Base-by-base conservation (phyloP, 2,888 invertebrate genomes). In the Tanypteryx hageni region DNA sequence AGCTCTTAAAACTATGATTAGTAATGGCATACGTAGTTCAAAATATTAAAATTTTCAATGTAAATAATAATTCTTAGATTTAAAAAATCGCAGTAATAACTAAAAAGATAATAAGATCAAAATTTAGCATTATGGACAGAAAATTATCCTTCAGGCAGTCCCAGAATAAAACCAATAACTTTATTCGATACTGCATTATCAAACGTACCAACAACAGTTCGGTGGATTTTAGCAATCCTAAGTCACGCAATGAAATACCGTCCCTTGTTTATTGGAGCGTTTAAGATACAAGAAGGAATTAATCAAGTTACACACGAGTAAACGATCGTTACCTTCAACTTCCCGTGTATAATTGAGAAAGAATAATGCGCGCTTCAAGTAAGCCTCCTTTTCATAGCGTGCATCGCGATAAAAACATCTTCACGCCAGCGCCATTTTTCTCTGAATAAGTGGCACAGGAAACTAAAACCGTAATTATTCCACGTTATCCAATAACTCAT, bases 401-500 rank as follows among this genome's bases (percentile, higher is more conserved):
- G 64, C 9, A 27, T 76, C 27, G 76, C 76, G 76, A 76, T 76
- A 27, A 76, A n/a, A 22, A 22, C 76, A 76, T 68, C 27, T 76
- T 27, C 9, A 76, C 27, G 22, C 14, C 27, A 27, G 22, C 9
- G 22, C 22, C 27, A 27, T 9, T 3, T 44, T 44, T 44, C 44
- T 44, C 44, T 22, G 76, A 22, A 76, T 27, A 76, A 76, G 27
- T 76, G 76, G 76, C 76, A 76, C 76, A 76, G 76, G 76, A 76
- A 76, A 76, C 68, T 2, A 22, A 68, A 68, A 68, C 76, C 22
- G 76, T 76, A 76, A 76, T 76, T 76, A 76, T 68, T 68, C 68
- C 68, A 18, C 18, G 22, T 76, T 76, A 76, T 76, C 22, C 13
- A 11, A 22, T 64, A 64, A 18, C 14, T 14, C 14, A n/a, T 14